Base-by-base conservation (phyloP, 1,140 invertebrate species). In the Drosophila tani region DNA sequence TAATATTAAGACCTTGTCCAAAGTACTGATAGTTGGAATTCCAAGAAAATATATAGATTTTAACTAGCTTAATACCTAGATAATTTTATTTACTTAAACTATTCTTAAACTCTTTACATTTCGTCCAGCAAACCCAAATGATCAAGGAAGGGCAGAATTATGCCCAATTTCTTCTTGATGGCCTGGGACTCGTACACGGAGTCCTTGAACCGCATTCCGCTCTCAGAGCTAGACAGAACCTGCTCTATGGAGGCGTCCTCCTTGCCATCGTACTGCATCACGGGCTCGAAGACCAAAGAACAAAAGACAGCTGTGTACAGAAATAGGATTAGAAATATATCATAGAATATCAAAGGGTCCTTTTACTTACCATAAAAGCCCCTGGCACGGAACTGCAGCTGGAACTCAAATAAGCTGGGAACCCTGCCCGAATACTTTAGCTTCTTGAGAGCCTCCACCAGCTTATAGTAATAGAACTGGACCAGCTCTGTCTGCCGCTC, bases 111-210 rank as follows among this genome's bases (percentile, higher is more conserved):
- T 11, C 15, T 12, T 80, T 67, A 88, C 67, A 87, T 77, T 17
- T 82, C 71, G 64, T 93, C 91, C 0, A 93, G 68, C 51, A 92
- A 40, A 49, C 76, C 84, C 35, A 87, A 68, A 24, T 82, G 66
- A 81, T 93, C 91, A 0, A 93, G 71, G 87, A 49, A 19, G 57
- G 91, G 47, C 40, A 70, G 15, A 50, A 60, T 35, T 0, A 43
- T 27, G 63, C 11, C 67, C 5, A 92, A 6, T 65, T 84, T 79
- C 4, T 53, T 62, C 43, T 73, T 76, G 2, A 82, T 27, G 5
- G 60, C 14, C 24, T 75, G 51, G 11, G 69, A 73, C 40, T 70
- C 62, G 40, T 53, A 92, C 2, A 92, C 21, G 0, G 60, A 58
- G 24, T 67, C 55, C 24, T 76, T 81, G 7, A 62, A 91, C 5